Percentiles rank a stretch among this genome's conserved stretches.
phyloP scores from a whole-genome alignment of 2,888 invertebrate genomes.

The Zaprionus bogoriensis region DNA sequence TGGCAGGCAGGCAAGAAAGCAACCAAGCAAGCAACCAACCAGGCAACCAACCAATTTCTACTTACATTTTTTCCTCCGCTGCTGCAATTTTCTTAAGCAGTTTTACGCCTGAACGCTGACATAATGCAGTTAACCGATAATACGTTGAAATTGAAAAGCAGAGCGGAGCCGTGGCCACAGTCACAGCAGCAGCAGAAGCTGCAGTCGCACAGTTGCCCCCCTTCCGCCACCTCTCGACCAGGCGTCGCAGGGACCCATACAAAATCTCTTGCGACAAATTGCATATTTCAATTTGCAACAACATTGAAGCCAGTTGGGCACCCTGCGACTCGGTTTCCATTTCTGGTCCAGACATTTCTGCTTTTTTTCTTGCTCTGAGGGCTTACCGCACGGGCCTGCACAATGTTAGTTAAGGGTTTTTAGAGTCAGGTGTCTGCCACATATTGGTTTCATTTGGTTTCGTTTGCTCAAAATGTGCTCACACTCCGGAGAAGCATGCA shows the following conservation, averaged over 20 bases:
- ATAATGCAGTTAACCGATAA: constrained; percentile 80
- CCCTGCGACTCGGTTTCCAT: constrained; percentile 34
- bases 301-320: constrained; percentile 52
- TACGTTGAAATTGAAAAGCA: constrained; percentile 71
- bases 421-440: constrained; percentile 68
- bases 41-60: constrained; percentile 43
- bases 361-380: constrained; percentile 1
- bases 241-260: constrained; percentile 50
- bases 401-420: constrained; percentile 41
- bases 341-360: constrained; percentile 47
- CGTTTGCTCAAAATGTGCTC: constrained; percentile 62
- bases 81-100: constrained; percentile 80
- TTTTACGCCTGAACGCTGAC: constrained; percentile 80
- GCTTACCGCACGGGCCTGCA: constrained; percentile 15
- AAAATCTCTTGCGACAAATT: constrained; percentile 78
- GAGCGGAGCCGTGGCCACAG: constrained; percentile 6
- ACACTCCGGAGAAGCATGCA: constrained; percentile 38
- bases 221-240: constrained; percentile 13
- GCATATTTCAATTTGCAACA: constrained; percentile 77
- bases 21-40: not conserved
- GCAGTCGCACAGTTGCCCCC: not conserved
- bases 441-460: constrained; percentile 75
- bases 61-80: constrained; percentile 24
- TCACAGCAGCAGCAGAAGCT: not conserved
- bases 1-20: constrained; percentile 7